Base-by-base conservation (phyloP, 2,888 invertebrate species). In the Ennomos fuscantarius region DNA sequence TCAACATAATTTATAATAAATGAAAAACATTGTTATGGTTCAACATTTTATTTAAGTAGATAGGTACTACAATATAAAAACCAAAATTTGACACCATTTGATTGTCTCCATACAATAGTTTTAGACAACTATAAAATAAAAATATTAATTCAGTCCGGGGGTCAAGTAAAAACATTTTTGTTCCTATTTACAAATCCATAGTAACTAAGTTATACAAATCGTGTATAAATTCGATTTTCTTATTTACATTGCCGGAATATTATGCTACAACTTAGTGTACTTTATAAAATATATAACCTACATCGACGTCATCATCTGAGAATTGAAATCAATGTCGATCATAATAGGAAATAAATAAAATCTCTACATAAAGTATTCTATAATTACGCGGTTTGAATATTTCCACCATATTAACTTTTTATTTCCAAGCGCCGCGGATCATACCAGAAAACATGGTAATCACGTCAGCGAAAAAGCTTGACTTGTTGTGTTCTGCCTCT, bases 1-100 rank as follows among this genome's bases (percentile, higher is more conserved):
- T 3, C 6, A 24, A 24, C 24, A 6, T 24, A 24, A 24, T 5
- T 1, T 24, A 6, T 24, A 24, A 24, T 24, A 46, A 62, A 55
- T 51, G 53, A 63, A 65, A 68, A 43, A 42, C 55, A 52, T 10
- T 34, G 34, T 60, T 51, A 66, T 70, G 70, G 75, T 78, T 77
- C 70, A 82, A 75, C 79, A 76, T 72, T 86, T 86, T 87, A 86
- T 83, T 86, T 67, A 62, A 35, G 31, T 50, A 49, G 31, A 49
- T 51, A 51, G 6, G 32, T 45, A 51, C 55, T 55, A 55, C 35
- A 78, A 79, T 81, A 82, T 76, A 80, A 72, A 79, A 80, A 74
- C 77, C 78, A 64, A 77, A 76, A 78, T 83, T 84, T 86, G 82
- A 86, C 82, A 85, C 84, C 76, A 68, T 66, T 69, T 68, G 45